phyloP scores from a whole-genome alignment of 2,797 vertebrate species.

The Australoheros facetus region DNA sequence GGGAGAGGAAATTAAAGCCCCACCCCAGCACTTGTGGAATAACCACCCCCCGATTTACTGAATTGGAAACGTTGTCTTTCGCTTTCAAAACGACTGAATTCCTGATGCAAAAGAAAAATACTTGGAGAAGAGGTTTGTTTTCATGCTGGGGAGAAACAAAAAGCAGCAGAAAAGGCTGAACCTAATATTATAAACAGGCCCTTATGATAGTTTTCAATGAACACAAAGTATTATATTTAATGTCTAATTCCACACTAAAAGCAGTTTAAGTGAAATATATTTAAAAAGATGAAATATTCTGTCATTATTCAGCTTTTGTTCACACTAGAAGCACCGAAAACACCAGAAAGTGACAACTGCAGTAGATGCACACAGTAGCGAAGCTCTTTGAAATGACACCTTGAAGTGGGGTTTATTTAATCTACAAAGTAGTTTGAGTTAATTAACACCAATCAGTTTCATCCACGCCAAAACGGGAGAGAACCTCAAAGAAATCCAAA shows the following conservation, averaged over 20 bases:
- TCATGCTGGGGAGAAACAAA: not conserved
- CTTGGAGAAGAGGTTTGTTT: not conserved
- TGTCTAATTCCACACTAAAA: not conserved
- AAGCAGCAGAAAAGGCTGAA: no score
- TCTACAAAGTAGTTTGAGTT: not conserved
- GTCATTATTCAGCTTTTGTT: no score
- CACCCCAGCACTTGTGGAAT: slow-evolving; percentile 4
- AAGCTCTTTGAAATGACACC: not conserved
- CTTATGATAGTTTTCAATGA: not conserved
- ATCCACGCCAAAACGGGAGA: not conserved
- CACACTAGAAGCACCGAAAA: no score
- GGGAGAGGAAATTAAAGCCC: slow-evolving; percentile 44
- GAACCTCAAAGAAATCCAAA: not conserved
- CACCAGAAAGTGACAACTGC: not conserved
- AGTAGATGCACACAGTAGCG: not conserved
- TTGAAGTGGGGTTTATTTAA: not conserved
- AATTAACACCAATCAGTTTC: not conserved
- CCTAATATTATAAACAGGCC: not conserved
- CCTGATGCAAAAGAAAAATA: not conserved
- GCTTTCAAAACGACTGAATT: not conserved
- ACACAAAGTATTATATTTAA: not conserved
- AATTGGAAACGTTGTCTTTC: slow-evolving; percentile 3
- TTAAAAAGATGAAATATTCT: not conserved
- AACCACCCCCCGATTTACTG: not conserved
- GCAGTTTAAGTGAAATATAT: not conserved